phyloP scores from a whole-genome alignment of 1,140 invertebrate species.

The Listronotus oregonensis region DNA sequence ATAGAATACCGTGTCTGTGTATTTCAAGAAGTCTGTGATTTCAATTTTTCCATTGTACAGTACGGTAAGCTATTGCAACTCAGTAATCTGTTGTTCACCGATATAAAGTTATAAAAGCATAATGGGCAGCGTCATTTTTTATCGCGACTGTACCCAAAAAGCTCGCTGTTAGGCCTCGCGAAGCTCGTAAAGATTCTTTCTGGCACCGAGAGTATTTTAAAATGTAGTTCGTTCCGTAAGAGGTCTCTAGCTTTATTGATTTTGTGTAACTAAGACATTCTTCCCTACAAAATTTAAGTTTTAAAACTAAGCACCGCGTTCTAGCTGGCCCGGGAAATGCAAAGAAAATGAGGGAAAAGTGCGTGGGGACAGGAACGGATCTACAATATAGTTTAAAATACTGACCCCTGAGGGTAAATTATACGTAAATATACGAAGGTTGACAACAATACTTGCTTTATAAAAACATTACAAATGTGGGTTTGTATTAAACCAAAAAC shows the following conservation, averaged over 20 bases:
- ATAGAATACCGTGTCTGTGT: too few species aligned
- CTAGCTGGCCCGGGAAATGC: slow-evolving; percentile 53
- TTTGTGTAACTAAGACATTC: slow-evolving; percentile 58
- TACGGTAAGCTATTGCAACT: too few species aligned
- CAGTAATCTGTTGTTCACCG: too few species aligned
- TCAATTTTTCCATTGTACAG: too few species aligned
- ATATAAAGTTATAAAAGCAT: too few species aligned
- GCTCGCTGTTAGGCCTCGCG: slow-evolving; percentile 2
- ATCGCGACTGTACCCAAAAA: not conserved
- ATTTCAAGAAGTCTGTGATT: too few species aligned
- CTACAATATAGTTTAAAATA: not conserved
- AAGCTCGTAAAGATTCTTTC: slow-evolving; percentile 48
- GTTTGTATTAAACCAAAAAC: too few species aligned
- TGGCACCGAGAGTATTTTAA: slow-evolving; percentile 47
- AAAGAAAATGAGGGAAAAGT: slow-evolving; percentile 50
- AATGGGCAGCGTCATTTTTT: not conserved
- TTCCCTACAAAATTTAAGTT: slow-evolving; percentile 57
- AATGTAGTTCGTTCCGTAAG: slow-evolving; percentile 48
- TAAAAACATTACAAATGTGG: too few species aligned
- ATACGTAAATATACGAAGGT: too few species aligned
- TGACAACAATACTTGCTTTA: too few species aligned
- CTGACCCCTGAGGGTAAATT: too few species aligned
- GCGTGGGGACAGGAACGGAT: slow-evolving; percentile 22
- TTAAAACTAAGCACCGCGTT: slow-evolving; percentile 55
- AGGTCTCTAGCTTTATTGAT: slow-evolving; percentile 54